Conservation (phyloP, 2,797 vertebrate genomes). For the Borostomias antarcticus region DNA sequence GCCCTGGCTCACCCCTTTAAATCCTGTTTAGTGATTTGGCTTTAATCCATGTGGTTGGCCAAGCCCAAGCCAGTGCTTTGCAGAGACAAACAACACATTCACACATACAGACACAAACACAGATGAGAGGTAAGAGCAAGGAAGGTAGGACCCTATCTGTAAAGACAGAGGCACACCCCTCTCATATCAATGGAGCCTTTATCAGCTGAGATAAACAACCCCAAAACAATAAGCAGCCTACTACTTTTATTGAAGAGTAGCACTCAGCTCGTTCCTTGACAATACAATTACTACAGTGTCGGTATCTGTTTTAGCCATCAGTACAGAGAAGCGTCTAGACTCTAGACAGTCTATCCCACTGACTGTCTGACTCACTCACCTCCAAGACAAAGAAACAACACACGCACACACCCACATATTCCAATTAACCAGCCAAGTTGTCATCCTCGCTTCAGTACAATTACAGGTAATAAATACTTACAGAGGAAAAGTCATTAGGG, state of each 20-base stretch:
- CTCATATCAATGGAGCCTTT: background rate
- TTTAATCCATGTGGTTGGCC: constrained; percentile 25
- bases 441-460: constrained; percentile 17
- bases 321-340: background rate
- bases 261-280: background rate
- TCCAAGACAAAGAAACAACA: constrained; percentile 12
- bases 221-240: background rate
- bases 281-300: constrained; percentile 1
- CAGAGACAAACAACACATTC: background rate
- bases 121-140: constrained; percentile 15
- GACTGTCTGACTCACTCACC: constrained; percentile 35
- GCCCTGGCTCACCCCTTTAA: constrained; percentile 17
- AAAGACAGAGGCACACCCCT: constrained; percentile 10
- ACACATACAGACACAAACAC: constrained; percentile 3
- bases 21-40: constrained; percentile 22
- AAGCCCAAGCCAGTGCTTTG: background rate
- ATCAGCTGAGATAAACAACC: background rate
- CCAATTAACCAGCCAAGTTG: background rate
- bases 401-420: constrained; percentile 16
- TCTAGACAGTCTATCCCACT: background rate
- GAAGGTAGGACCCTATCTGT: constrained; percentile 7
- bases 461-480: constrained; percentile 60
- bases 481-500: constrained; percentile 55
- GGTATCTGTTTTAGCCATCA: background rate
- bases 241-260: too few relatives aligned